Evolutionary conservation across 2,113 vertebrate genomes (phyloP).

Genomic region (Herpailurus yagouaroundi): DNA sequence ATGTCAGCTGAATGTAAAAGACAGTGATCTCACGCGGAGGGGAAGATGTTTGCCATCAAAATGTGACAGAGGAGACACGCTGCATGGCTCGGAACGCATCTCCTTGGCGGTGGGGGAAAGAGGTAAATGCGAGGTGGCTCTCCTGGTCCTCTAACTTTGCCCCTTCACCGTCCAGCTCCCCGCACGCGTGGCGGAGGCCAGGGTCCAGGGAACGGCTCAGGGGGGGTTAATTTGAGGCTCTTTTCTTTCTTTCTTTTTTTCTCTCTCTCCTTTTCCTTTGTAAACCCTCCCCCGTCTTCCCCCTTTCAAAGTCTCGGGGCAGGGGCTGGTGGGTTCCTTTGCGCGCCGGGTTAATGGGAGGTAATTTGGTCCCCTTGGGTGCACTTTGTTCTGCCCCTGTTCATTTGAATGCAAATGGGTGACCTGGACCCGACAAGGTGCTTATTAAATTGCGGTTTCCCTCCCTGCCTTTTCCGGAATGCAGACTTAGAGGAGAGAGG

Average conservation of each 20-base stretch:
- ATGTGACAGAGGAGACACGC: slow-evolving; percentile 92
- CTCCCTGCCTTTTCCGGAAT: slow-evolving; percentile 92
- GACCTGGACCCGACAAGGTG: slow-evolving; percentile 93
- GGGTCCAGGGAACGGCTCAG: slow-evolving; percentile 50
- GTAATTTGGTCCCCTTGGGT: slow-evolving; percentile 95
- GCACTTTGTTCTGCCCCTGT: slow-evolving; percentile 91
- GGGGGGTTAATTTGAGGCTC: slow-evolving; percentile 60
- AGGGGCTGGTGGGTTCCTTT: slow-evolving; percentile 91
- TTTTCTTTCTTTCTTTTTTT: slow-evolving; percentile 43
- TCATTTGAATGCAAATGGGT: slow-evolving; percentile 96
- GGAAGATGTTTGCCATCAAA: slow-evolving; percentile 91
- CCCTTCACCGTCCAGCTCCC: slow-evolving; percentile 58
- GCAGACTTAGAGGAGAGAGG: slow-evolving; percentile 88
- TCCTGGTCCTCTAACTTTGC: slow-evolving; percentile 75
- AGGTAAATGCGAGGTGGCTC: slow-evolving; percentile 84
- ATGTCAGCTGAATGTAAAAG: slow-evolving; percentile 94
- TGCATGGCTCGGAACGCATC: slow-evolving; percentile 88
- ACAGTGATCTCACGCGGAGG: slow-evolving; percentile 90
- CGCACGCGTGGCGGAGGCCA: slow-evolving; percentile 60
- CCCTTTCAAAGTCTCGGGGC: slow-evolving; percentile 83
- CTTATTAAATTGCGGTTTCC: slow-evolving; percentile 94
- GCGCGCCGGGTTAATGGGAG: slow-evolving; percentile 93
- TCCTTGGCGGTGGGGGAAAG: slow-evolving; percentile 84
- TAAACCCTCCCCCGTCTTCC: slow-evolving; percentile 52
- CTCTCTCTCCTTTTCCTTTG: slow-evolving; percentile 30